Conservation (phyloP, 2,888 invertebrate species). For the Tridacna crocea region DNA sequence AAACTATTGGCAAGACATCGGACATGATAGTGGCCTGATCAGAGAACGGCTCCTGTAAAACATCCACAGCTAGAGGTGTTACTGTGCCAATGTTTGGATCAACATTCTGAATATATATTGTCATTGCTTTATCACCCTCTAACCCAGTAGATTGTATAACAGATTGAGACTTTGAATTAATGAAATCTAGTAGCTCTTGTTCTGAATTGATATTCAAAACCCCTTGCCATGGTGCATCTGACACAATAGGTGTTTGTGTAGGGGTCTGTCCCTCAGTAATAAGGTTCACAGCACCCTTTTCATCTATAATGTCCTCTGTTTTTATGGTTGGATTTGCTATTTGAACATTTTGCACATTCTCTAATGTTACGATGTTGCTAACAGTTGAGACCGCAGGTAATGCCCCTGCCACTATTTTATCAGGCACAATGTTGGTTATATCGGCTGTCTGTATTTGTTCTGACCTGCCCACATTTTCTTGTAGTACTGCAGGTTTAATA, state of each 20-base stretch:
- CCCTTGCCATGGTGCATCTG: conserved; percentile 56
- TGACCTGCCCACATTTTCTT: background rate
- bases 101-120: conserved; percentile 57
- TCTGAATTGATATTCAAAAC: conserved; percentile 58
- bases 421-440: background rate
- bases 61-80: conserved; percentile 38
- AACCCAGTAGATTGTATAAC: conserved; percentile 25
- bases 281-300: conserved; percentile 40
- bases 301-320: conserved; percentile 27
- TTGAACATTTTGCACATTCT: background rate
- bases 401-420: background rate
- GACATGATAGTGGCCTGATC: conserved; percentile 51
- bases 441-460: background rate
- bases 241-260: conserved; percentile 40
- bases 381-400: background rate
- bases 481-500: background rate
- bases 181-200: conserved; percentile 53
- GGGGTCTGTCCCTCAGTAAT: conserved; percentile 20
- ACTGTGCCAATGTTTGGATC: conserved; percentile 33
- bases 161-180: conserved; percentile 39
- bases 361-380: background rate
- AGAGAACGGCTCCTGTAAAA: conserved; percentile 34
- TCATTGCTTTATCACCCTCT: conserved; percentile 48
- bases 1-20: conserved; percentile 42
- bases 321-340: background rate